Evolutionary conservation across 1,140 invertebrate genomes (phyloP).

Genomic region (Gonatopus flavifemur): DNA sequence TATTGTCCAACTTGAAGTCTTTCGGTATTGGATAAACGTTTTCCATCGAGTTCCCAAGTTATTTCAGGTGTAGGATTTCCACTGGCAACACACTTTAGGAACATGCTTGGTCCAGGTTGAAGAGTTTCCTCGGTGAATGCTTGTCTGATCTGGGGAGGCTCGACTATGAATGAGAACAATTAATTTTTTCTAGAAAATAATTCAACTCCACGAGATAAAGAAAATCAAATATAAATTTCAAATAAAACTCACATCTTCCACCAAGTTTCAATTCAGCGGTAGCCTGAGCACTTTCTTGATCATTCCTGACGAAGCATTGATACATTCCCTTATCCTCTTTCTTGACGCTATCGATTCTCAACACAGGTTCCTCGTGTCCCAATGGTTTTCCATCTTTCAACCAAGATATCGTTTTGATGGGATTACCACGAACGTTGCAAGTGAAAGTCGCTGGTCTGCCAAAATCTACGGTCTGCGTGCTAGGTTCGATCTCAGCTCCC

Average conservation of each 20-base stretch:
- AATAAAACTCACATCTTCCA: conserved; percentile 74
- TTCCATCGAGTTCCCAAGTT: conserved; percentile 90
- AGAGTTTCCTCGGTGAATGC: conserved; percentile 85
- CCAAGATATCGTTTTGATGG: conserved; percentile 87
- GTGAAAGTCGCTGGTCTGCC: conserved; percentile 87
- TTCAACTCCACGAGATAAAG: neutral
- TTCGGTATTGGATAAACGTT: conserved; percentile 79
- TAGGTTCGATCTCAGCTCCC: conserved; percentile 83
- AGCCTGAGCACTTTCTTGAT: conserved; percentile 90
- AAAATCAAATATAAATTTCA: neutral
- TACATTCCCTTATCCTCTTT: conserved; percentile 98
- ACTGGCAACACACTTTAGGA: conserved; percentile 77
- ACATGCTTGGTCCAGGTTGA: conserved; percentile 82
- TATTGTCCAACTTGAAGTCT: conserved; percentile 83
- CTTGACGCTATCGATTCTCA: conserved; percentile 86
- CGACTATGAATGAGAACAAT: conserved; percentile 68
- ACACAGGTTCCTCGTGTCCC: conserved; percentile 73
- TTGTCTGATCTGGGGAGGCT: conserved; percentile 84
- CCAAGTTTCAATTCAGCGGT: conserved; percentile 91
- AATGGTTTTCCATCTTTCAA: conserved; percentile 87
- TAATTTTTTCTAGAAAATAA: no score
- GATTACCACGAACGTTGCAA: conserved; percentile 87
- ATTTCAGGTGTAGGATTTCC: conserved; percentile 95
- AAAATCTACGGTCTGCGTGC: conserved; percentile 89
- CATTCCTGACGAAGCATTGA: conserved; percentile 92